Evolutionary conservation across 2,113 vertebrate genomes (phyloP).

Genomic region (Leptosomus discolor): DNA sequence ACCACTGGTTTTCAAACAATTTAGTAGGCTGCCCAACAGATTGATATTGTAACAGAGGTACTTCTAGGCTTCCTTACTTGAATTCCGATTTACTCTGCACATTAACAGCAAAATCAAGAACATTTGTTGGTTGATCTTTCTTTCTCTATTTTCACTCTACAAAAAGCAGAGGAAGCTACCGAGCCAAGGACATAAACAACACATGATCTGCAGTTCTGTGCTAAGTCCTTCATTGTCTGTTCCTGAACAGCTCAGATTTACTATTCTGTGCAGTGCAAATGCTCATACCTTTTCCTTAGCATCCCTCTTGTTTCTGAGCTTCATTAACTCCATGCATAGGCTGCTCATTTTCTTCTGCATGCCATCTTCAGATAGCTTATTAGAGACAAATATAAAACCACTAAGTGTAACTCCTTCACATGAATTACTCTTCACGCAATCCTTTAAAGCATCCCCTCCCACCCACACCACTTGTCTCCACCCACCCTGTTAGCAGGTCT

Average conservation of each 20-base stretch:
- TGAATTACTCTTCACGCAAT: neutral
- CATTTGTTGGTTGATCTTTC: neutral
- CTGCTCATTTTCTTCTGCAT: constrained; percentile 87
- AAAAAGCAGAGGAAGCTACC: neutral
- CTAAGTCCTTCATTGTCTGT: neutral
- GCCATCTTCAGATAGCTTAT: constrained; percentile 86
- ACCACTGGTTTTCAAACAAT: neutral
- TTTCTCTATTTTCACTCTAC: neutral
- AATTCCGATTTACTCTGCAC: neutral
- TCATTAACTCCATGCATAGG: constrained; percentile 87
- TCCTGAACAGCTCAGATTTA: neutral
- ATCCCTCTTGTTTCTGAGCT: constrained; percentile 85
- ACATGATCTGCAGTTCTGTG: neutral
- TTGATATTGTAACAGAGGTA: neutral
- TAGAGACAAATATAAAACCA: neutral
- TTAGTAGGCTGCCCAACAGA: neutral
- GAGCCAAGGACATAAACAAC: neutral
- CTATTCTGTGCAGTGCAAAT: neutral
- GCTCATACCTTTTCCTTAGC: constrained; percentile 80
- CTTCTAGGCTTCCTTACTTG: neutral
- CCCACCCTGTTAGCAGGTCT: too few relatives aligned
- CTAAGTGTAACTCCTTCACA: neutral
- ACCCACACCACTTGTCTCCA: neutral
- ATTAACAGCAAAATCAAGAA: neutral
- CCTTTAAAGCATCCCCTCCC: neutral